These are phyloP conservation scores for Cerastis rubricosa DNA, from an alignment of 2,888 invertebrate genomes.

Conservation along the genomic window DNA sequence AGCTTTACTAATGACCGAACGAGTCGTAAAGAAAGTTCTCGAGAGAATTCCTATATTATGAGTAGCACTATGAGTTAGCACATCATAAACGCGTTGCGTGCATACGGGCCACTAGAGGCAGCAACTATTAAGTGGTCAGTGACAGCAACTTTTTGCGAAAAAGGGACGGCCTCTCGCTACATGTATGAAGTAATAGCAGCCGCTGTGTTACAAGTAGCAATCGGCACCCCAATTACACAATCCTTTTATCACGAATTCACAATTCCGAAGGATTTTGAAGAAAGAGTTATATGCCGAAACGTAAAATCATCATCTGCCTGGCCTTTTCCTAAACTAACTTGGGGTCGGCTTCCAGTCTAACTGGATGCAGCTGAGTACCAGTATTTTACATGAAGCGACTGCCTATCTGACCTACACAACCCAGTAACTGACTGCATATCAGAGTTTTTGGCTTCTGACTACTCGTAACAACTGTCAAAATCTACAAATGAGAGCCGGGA, in stretches of 20 bases:
- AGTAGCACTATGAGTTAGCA: conserved; percentile 8
- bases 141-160: neutral
- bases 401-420: too few species aligned
- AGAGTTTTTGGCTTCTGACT: too few species aligned
- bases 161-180: neutral
- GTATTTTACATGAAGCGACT: too few species aligned
- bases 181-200: neutral
- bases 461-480: too few species aligned
- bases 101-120: neutral
- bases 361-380: too few species aligned
- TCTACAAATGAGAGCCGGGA: too few species aligned
- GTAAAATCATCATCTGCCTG: too few species aligned
- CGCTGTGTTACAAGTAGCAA: neutral
- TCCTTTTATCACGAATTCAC: neutral
- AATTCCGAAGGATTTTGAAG: neutral
- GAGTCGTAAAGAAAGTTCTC: conserved; percentile 52
- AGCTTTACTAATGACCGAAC: conserved; percentile 48
- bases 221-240: neutral
- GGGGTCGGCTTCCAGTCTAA: too few species aligned
- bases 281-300: too few species aligned
- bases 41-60: conserved; percentile 17
- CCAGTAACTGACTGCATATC: too few species aligned
- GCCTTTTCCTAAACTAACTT: too few species aligned
- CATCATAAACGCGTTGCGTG: neutral
- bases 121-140: neutral